These are phyloP conservation scores for Entomyzon cyanotis DNA, from an alignment of 2,113 vertebrate genomes.

Conservation along the genomic window DNA sequence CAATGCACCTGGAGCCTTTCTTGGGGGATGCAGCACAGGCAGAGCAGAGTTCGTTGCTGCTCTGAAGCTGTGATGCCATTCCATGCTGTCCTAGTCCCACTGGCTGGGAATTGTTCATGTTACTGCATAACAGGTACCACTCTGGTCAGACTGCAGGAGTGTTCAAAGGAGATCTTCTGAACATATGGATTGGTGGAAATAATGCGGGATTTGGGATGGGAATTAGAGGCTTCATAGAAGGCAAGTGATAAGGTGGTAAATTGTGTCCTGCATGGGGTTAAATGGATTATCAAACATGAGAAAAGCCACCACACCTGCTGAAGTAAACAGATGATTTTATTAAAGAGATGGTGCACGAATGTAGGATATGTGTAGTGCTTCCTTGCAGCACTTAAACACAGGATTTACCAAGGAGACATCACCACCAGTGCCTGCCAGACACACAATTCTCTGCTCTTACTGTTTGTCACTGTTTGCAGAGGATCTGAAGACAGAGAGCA, in stretches of 20 bases:
- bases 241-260: not conserved
- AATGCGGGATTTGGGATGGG: not conserved
- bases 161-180: not conserved
- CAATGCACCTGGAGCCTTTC: not conserved
- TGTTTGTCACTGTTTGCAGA: not conserved
- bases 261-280: not conserved
- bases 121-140: accelerated
- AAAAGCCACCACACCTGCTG: not conserved
- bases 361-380: not conserved
- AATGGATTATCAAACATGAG: not conserved
- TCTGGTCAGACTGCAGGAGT: not conserved
- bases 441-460: not conserved
- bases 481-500: not conserved
- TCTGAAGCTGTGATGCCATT: not conserved
- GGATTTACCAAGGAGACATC: not conserved
- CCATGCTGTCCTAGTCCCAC: not conserved
- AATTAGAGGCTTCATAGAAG: not conserved
- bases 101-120: not conserved
- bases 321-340: not conserved
- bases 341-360: not conserved
- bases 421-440: not conserved
- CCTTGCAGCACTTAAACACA: not conserved
- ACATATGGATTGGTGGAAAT: not conserved
- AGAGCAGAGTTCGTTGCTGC: not conserved
- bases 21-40: not conserved